phyloP scores from a whole-genome alignment of 1,140 invertebrate genomes.

The Anastrepha obliqua region DNA sequence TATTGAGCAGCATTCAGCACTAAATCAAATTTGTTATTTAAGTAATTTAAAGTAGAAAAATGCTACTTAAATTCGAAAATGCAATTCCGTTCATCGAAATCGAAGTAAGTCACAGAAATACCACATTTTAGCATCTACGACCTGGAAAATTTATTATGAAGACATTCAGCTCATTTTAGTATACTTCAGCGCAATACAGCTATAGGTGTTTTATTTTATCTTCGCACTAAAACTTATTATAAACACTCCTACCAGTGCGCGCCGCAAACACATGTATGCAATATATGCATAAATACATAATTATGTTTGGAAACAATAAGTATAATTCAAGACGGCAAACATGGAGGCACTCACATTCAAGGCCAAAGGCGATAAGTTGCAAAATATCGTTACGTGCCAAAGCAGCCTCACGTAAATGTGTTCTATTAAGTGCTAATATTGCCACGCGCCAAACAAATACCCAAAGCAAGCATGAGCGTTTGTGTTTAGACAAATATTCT shows the following conservation, averaged over 20 bases:
- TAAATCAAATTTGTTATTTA: neutral
- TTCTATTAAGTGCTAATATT: constrained; percentile 52
- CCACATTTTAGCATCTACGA: no score
- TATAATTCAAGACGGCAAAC: neutral
- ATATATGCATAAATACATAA: neutral
- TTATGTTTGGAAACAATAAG: neutral
- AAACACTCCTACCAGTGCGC: neutral
- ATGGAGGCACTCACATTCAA: neutral
- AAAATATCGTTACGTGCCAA: constrained; percentile 46
- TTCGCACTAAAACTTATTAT: no score
- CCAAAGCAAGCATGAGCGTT: neutral
- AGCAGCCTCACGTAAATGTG: constrained; percentile 9
- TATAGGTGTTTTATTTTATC: no score
- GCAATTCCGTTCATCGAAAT: no score
- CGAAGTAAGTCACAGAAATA: no score
- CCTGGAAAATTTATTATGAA: neutral
- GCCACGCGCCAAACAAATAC: constrained; percentile 23
- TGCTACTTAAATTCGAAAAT: no score
- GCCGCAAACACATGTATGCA: neutral
- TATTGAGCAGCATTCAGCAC: neutral
- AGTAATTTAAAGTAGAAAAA: no score
- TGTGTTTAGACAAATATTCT: neutral
- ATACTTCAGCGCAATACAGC: neutral
- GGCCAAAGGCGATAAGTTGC: constrained; percentile 48
- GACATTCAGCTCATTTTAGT: neutral